Evolutionary conservation across 2,797 vertebrate genomes (phyloP), one percentile per base, ranked within the genome.

Genomic region (Setipinna tenuifilis): DNA sequence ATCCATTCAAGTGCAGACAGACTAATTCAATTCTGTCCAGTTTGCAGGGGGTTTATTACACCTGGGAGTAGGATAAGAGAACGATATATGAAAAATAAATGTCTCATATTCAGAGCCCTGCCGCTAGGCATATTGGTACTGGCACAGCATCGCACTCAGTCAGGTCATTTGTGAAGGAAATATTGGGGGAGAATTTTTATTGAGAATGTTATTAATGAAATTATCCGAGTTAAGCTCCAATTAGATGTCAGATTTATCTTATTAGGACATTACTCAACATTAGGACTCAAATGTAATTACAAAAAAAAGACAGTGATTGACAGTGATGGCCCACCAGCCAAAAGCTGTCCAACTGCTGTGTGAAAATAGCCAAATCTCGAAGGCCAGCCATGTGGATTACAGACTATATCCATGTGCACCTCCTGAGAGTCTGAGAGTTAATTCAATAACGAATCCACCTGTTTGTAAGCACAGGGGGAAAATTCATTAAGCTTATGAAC

Each of bases 61-160:
- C 35, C 17, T 6, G 19, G 7, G 71, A 21, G 16, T 17, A 54
- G 2, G 9, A 14, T 54, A 14, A 9, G 50, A 10, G 9, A 54
- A 7, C 50, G 50, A 3, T 54, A 35, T 44, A 35, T 19, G 31
- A 41, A 41, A 17, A 5, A 75, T 16, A 75, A 78, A 78, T 44
- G 31, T 78, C 19, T 41, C 6, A 19, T 44, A 78, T 44, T 19
- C 41, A 35, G 5, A 78, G 19, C 14, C 7, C 7, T 44, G 71
- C 71, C 71, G 0, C 71, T 19, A 31, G 71, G 71, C 71, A 54
- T 54, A 35, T 41, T 17, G 68, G 7, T 35, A 41, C 17, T 75
- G 68, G 68, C 68, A 44, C 5, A 78, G 17, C 2, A 21, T 21
- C 44, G 65, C 86, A 89, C 89, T 61, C 86, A 0, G 1, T 86